Base-by-base conservation (phyloP, 2,113 vertebrate genomes). In the Pteruthius melanotis region DNA sequence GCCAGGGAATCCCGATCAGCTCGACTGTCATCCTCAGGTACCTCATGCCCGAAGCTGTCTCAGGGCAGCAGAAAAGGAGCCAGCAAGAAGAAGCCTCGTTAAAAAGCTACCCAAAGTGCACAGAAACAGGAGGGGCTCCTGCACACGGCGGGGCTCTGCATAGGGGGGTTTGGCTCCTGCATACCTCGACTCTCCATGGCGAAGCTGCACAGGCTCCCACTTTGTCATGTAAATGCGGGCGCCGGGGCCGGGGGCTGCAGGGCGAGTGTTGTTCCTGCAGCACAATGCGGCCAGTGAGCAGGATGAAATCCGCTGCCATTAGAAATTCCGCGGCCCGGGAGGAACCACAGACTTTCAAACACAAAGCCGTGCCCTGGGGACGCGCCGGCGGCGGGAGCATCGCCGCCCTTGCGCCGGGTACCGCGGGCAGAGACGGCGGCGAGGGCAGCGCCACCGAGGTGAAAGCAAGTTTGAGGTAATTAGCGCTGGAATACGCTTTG, bases 191-290 rank as follows among this genome's bases (percentile, higher is more conserved):
- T 97, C 97, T 94, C 96, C 96, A 97, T 96, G 93, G 95, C 89
- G 8, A 97, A 97, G 93, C 94, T 44, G 92, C 84, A 56, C 92
- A 93, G 93, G 86, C 95, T 94, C 71, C 77, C 84, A 94, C 91
- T 97, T 98, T 98, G 97, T 98, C 95, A 98, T 98, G 98, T 89
- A 98, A 97, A 98, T 98, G 89, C 28, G 30, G 45, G 50, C n/a
- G 35, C 72, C 66, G 10, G 81, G 91, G 90, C 90, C 23, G 33
- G 93, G 94, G 92, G 93, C 90, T 76, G 90, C 64, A 72, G 89
- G 71, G 68, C 7, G 23, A 89, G 87, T 69, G 89, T 80, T 95
- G 93, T 69, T 95, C 70, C 81, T 83, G 79, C 72, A 60, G 96
- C 89, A 97, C 96, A 97, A 97, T 94, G 95, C 60, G 42, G 82